Conservation (phyloP, 1,140 invertebrate genomes). For the Schlechtendalia chinensis region DNA sequence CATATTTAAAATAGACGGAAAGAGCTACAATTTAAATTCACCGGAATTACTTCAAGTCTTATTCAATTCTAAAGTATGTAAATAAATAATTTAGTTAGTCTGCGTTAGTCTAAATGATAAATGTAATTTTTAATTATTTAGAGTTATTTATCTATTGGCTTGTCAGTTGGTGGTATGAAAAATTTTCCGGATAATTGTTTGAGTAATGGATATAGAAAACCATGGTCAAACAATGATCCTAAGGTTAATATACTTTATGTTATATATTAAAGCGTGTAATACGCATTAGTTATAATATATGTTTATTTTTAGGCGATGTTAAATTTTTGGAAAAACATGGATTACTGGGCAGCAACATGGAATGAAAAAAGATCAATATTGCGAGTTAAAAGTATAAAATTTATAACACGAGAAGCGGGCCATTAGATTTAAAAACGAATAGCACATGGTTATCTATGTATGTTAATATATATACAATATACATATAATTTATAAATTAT, state of each 20-base stretch:
- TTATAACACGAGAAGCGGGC: constrained; percentile 3
- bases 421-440: too few relatives aligned
- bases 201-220: constrained; percentile 55
- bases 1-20: background rate
- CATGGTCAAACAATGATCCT: constrained; percentile 58
- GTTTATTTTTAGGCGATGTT: constrained; percentile 50
- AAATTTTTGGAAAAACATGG: constrained; percentile 52
- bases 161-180: constrained; percentile 61
- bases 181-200: constrained; percentile 59
- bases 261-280: background rate
- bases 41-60: background rate
- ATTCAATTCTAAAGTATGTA: background rate
- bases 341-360: constrained; percentile 53
- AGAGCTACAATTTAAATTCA: background rate
- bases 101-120: background rate
- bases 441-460: too few relatives aligned
- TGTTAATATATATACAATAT: too few relatives aligned
- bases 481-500: too few relatives aligned
- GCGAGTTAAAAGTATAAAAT: constrained; percentile 53
- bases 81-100: background rate
- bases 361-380: constrained; percentile 50
- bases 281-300: background rate
- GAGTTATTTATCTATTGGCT: constrained; percentile 61
- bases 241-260: constrained; percentile 52
- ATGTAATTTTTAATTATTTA: constrained; percentile 53